Evolutionary conservation across 2,888 invertebrate species (phyloP).

Genomic region (Ceratothoa steindachneri): DNA sequence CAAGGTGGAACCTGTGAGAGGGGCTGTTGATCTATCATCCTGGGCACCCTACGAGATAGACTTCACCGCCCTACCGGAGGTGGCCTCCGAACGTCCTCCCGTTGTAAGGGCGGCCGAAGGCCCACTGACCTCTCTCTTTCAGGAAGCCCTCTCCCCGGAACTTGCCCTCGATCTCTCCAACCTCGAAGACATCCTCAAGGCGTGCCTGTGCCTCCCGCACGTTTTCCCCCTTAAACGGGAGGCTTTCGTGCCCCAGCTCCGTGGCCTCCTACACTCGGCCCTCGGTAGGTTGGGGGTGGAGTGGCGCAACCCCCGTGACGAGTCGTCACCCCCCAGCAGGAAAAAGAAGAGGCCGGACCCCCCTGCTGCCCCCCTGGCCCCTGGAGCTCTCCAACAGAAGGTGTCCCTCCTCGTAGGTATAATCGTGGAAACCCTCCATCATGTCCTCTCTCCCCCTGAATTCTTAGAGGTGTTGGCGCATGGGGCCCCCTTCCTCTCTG

Average conservation of each 20-base stretch:
- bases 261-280: no score
- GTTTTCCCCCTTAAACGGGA: constrained; percentile 27
- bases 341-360: background rate
- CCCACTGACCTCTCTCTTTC: constrained; percentile 16
- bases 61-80: background rate
- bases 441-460: constrained; percentile 17
- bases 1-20: background rate
- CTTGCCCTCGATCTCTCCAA: constrained; percentile 26
- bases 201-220: constrained; percentile 31
- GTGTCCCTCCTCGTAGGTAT: constrained; percentile 26
- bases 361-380: background rate
- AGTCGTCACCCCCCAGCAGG: background rate
- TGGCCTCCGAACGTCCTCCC: background rate
- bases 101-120: background rate
- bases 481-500: constrained; percentile 13
- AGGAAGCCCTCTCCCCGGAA: constrained; percentile 21
- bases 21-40: background rate
- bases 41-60: background rate
- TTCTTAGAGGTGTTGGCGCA: constrained; percentile 28
- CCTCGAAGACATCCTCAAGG: constrained; percentile 29
- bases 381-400: background rate
- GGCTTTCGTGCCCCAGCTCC: constrained; percentile 27
- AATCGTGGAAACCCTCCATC: constrained; percentile 30
- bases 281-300: no score
- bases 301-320: constrained; percentile 15